These are phyloP conservation scores for Jaculus jaculus DNA, from an alignment of 2,113 vertebrate species.

Conservation along the genomic window DNA sequence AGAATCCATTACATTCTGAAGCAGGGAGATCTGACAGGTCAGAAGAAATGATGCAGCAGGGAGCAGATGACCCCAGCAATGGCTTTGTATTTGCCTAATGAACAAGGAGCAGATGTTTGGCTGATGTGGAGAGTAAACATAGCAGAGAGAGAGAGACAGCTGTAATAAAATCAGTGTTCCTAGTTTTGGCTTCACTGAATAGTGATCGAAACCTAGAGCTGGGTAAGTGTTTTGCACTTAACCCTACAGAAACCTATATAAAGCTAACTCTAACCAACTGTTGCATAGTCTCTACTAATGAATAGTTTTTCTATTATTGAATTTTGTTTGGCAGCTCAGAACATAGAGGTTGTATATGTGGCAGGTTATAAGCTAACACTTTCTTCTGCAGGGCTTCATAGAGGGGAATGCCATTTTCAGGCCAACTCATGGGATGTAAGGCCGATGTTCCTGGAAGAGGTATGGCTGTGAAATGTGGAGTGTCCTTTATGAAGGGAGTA, in stretches of 20 bases:
- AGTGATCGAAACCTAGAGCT: neutral
- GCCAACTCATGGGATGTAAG: neutral
- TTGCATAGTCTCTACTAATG: neutral
- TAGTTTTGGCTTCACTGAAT: neutral
- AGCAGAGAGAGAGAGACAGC: neutral
- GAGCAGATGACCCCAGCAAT: neutral
- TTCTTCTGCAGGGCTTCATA: neutral
- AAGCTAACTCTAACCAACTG: neutral
- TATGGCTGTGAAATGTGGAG: neutral
- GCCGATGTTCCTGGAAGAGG: neutral
- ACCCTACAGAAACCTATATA: neutral
- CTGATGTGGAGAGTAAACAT: neutral
- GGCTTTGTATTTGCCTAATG: slow-evolving; percentile 1
- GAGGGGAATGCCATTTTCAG: neutral
- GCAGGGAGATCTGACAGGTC: slow-evolving; percentile 6
- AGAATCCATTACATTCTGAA: neutral
- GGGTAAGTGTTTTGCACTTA: slow-evolving; percentile 25
- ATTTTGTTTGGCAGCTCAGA: neutral
- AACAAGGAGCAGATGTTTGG: neutral
- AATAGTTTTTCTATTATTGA: slow-evolving; percentile 24
- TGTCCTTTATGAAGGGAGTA: neutral
- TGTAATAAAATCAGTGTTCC: neutral
- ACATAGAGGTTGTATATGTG: neutral
- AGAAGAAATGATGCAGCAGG: neutral
- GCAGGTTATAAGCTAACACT: neutral